Base-by-base conservation (phyloP, 1,140 invertebrate genomes). In the Drosophila virilis region DNA sequence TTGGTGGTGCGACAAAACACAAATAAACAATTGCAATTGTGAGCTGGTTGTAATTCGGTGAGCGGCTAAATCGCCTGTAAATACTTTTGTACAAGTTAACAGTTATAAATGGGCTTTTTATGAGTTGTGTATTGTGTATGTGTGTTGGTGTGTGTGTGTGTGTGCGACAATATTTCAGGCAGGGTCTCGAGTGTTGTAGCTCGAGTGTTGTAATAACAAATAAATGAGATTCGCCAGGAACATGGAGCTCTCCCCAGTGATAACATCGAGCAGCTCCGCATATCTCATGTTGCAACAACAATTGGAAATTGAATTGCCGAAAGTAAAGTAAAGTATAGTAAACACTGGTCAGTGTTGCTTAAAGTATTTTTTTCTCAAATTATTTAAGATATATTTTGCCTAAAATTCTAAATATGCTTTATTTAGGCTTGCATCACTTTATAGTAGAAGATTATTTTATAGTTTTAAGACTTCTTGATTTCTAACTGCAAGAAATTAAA, bases 51-150 rank as follows among this genome's bases (percentile, higher is more conserved):
- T 88, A 88, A 88, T 88, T 83, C 76, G 78, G 61, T 71, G 80
- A 83, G 77, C 83, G 86, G 84, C 79, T 89, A 88, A 88, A 88
- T 88, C 83, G 83, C 79, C 83, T 88, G 83, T 88, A 88, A 88
- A 88, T 88, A 88, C 83, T 88, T 88, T 88, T 80, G 84, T 88
- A 88, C 84, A 88, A 89, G 83, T 88, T 88, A 88, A 88, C 83
- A 83, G 84, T 88, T 89, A 89, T 88, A 88, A 88, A 88, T 88
- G 83, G 84, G 73, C 84, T 74, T 88, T 88, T 88, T 88, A 88
- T 88, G 83, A 88, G 83, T 88, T 79, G 74, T 85, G 69, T 73
- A n/a, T 42, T n/a, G 68, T 57, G 35, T 38, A 35, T 54, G 48
- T 13, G 32, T 51, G 1, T 9, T 28, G 22, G 40, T 37, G 61